Percentiles rank a stretch among this genome's conserved stretches.
These are phyloP conservation scores for Aphaenogaster rudis DNA, from an alignment of 1,140 invertebrate genomes.

Conservation along the genomic window DNA sequence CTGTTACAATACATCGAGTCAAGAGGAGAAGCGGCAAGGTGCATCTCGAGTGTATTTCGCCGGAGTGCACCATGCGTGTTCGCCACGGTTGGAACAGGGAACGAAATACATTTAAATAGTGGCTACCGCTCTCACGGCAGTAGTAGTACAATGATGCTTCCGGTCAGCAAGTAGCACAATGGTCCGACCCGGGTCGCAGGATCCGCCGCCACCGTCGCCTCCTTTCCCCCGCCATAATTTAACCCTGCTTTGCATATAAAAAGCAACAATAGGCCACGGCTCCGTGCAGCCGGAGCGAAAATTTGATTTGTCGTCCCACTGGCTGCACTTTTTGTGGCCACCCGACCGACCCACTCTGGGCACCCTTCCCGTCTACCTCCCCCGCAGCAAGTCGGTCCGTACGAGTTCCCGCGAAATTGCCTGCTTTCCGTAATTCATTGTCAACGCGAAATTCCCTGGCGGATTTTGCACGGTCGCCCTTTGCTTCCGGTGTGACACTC, in stretches of 20 bases:
- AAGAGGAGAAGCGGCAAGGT: conserved; percentile 14
- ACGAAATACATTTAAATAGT: conserved; percentile 78
- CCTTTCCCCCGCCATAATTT: conserved; percentile 80
- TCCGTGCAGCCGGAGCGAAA: conserved; percentile 77
- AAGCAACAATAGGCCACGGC: conserved; percentile 81
- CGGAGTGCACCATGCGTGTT: conserved; percentile 13
- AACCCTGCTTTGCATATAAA: conserved; percentile 83
- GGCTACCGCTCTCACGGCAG: conserved; percentile 63
- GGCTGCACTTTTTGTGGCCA: conserved; percentile 75
- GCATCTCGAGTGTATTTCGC: conserved; percentile 55
- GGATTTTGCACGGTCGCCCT: conserved; percentile 16
- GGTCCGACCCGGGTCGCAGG: conserved; percentile 67
- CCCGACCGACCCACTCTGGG: not conserved
- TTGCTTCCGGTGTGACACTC: conserved; percentile 28
- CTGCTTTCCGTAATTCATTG: conserved; percentile 67
- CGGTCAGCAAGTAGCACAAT: conserved; percentile 82
- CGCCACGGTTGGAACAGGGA: conserved; percentile 46
- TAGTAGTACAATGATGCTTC: conserved; percentile 80
- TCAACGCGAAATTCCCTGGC: conserved; percentile 41
- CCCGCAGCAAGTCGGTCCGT: conserved; percentile 30
- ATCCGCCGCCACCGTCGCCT: conserved; percentile 65
- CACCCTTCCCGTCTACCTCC: not conserved
- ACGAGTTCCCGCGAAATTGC: conserved; percentile 43
- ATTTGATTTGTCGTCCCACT: conserved; percentile 81
- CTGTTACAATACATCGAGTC: conserved; percentile 21